A percentile compares a stretch with the other conserved stretches of the same genome.
Conservation (phyloP, 2,888 invertebrate genomes). For the Caenorhabditis sp. region DNA sequence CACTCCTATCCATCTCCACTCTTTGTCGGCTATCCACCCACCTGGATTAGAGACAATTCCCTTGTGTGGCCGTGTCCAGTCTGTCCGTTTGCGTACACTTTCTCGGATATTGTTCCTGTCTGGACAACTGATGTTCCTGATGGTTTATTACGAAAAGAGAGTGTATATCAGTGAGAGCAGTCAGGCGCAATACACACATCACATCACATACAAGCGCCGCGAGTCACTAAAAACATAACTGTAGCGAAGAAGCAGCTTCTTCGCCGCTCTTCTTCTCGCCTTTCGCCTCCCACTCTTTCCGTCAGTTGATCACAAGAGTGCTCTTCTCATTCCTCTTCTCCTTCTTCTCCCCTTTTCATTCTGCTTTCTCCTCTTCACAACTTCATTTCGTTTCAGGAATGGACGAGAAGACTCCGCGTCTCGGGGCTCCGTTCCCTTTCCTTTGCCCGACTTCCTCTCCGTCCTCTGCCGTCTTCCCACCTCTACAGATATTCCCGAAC, state of each 20-base stretch:
- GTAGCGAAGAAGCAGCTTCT: constrained; percentile 32
- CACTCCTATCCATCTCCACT: background rate
- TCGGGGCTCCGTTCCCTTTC: constrained; percentile 50
- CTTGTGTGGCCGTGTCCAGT: constrained; percentile 2
- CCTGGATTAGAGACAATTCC: background rate
- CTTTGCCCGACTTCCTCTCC: constrained; percentile 56
- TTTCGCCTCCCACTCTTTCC: constrained; percentile 13
- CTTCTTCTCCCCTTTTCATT: background rate
- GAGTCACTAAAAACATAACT: constrained; percentile 55
- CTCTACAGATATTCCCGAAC: constrained; percentile 53
- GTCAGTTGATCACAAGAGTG: constrained; percentile 37
- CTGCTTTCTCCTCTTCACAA: too few relatives aligned
- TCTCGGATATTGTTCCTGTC: constrained; percentile 23
- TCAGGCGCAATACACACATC: constrained; percentile 31
- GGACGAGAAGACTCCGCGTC: constrained; percentile 60
- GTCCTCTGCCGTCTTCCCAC: constrained; percentile 59
- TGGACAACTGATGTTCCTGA: background rate
- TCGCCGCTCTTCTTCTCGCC: constrained; percentile 7
- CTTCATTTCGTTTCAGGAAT: constrained; percentile 35
- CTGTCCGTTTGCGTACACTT: background rate
- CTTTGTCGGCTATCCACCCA: background rate
- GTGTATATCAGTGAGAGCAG: constrained; percentile 46
- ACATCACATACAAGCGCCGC: constrained; percentile 20
- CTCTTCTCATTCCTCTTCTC: background rate
- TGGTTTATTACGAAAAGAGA: constrained; percentile 44